A percentile compares a stretch with the other conserved stretches of the same genome.
phyloP scores from a whole-genome alignment of 1,140 invertebrate species.

The Scaptomyza hsui region DNA sequence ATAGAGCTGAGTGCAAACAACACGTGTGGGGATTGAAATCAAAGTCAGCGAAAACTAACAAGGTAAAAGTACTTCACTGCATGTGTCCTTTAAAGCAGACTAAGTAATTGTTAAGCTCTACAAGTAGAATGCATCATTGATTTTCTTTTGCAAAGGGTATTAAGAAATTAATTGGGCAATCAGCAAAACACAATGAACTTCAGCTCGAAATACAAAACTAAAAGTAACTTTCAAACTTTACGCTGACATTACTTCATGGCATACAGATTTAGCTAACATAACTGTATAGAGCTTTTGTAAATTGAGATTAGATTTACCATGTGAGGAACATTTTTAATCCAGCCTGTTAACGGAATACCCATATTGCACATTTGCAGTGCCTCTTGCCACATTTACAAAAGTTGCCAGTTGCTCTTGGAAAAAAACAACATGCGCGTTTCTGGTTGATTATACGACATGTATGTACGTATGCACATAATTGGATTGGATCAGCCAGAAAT shows the following conservation, averaged over 20 bases:
- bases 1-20: background rate
- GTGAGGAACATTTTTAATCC: slow-evolving; percentile 12
- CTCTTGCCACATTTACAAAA: background rate
- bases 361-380: slow-evolving; percentile 12
- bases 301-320: background rate
- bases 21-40: background rate
- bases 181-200: too few relatives aligned
- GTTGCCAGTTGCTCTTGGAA: background rate
- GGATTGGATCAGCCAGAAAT: slow-evolving; percentile 22
- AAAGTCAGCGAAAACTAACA: background rate
- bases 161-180: too few relatives aligned
- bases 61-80: background rate
- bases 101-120: background rate
- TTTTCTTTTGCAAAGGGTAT: too few relatives aligned
- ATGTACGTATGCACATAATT: slow-evolving; percentile 28
- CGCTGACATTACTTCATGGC: too few relatives aligned
- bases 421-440: slow-evolving; percentile 13
- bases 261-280: background rate
- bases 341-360: background rate
- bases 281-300: background rate
- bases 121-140: background rate
- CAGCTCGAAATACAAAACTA: too few relatives aligned
- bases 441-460: slow-evolving; percentile 12
- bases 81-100: background rate
- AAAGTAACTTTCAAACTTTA: background rate